phyloP scores from a whole-genome alignment of 92 coral and sea anemone genomes.

The Galaxea fascicularis region DNA sequence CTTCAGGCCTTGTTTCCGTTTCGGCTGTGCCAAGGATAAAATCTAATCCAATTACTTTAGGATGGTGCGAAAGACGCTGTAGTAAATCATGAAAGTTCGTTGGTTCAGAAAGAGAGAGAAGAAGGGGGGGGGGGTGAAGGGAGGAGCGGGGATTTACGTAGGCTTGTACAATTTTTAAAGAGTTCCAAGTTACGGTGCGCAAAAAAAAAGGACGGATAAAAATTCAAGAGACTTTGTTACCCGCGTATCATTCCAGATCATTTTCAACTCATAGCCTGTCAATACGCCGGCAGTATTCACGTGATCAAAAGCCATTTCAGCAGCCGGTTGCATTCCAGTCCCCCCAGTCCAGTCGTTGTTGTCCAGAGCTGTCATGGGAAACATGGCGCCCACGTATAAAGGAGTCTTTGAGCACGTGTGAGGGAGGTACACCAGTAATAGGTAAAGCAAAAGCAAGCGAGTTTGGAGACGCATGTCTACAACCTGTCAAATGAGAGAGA shows the following conservation, averaged over 20 bases:
- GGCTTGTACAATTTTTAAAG: no score
- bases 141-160: no score
- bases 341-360: constrained; percentile 86
- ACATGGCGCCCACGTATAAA: constrained; percentile 79
- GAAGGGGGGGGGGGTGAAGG: no score
- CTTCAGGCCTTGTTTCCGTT: no score
- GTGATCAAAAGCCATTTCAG: constrained; percentile 80
- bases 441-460: neutral
- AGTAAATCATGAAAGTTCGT: no score
- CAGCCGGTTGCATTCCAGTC: constrained; percentile 82
- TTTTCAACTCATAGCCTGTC: constrained; percentile 69
- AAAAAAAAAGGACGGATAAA: neutral
- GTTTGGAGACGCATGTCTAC: neutral
- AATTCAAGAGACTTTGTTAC: constrained; percentile 23
- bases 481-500: neutral
- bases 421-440: neutral
- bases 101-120: no score
- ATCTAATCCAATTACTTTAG: no score
- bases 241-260: constrained; percentile 87
- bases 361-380: constrained; percentile 80
- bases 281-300: constrained; percentile 73
- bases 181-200: neutral
- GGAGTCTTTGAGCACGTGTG: constrained; percentile 64
- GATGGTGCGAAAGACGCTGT: no score
- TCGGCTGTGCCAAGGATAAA: no score